Evolutionary conservation across 2,113 vertebrate species (phyloP).

Genomic region (Perca schrenkii): DNA sequence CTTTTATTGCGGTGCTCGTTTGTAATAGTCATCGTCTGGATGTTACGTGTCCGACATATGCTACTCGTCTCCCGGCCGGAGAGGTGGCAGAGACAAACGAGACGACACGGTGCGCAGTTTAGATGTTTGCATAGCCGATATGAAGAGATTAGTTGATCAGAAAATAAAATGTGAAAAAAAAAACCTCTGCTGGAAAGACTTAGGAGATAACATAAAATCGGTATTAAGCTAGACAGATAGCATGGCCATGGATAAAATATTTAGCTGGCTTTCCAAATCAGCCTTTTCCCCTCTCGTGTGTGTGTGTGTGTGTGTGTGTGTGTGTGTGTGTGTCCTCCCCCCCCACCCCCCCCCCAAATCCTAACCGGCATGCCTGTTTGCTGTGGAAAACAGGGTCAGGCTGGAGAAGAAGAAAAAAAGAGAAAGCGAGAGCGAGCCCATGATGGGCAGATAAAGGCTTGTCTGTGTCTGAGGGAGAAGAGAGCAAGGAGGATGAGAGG

Average conservation of each 20-base stretch:
- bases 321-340: constrained; percentile 31
- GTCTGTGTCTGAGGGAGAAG: constrained; percentile 75
- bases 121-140: constrained; percentile 19
- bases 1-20: background rate
- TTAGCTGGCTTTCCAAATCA: constrained; percentile 64
- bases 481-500: constrained; percentile 59
- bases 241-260: constrained; percentile 71
- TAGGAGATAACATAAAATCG: constrained; percentile 74
- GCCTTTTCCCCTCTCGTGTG: constrained; percentile 24
- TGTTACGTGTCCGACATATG: background rate
- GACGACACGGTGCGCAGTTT: constrained; percentile 2
- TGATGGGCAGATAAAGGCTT: constrained; percentile 81
- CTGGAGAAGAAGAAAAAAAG: constrained; percentile 49
- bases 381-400: constrained; percentile 73
- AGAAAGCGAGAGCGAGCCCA: constrained; percentile 68
- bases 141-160: constrained; percentile 57
- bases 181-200: constrained; percentile 60
- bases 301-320: constrained; percentile 35
- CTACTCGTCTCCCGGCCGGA: too few relatives aligned
- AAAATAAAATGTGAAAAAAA: constrained; percentile 54
- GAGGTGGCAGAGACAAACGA: background rate
- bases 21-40: too few relatives aligned
- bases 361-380: constrained; percentile 61
- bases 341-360: constrained; percentile 42
- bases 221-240: constrained; percentile 69